Evolutionary conservation across 2,888 invertebrate genomes (phyloP), one percentile per base, ranked within the genome.

Genomic region (Catocala sponsa): DNA sequence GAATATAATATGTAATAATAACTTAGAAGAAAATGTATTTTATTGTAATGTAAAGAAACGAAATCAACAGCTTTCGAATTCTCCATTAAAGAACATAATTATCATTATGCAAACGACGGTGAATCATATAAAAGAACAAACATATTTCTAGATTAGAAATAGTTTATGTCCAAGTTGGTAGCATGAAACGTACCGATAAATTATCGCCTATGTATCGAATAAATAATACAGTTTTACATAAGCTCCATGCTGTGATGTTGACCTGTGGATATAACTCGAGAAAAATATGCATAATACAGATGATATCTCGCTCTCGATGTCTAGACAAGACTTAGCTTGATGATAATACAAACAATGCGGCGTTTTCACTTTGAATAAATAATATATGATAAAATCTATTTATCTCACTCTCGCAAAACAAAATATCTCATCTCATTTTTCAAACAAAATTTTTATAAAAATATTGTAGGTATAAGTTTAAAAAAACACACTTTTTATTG

Each of bases 181-280:
- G 42, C 52, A 55, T 55, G 42, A 48, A 59, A 4, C 44, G 0
- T 46, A 6, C 12, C 33, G 10, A 48, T 49, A 53, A 47, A 53
- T 58, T 60, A 42, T 13, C 46, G 48, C 25, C 13, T 46, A 54
- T 54, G 13, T 47, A 50, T 49, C 15, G 13, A 44, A 63, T 68
- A 59, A 52, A 57, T 15, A 41, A 43, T 44, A 49, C 6, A 15
- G 54, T 63, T 63, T 46, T 58, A 51, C 50, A 49, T 58, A 13
- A 57, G 49, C 43, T 7, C 33, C 38, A 62, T 46, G 59, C 47
- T 54, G 32, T 46, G 60, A 56, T 13, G 35, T 43, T 43, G 6
- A 42, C 7, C 47, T 25, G 47, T 10, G 5, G 11, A 47, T 10
- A 10, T 47, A 10, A 47, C 5, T 15, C 9, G 35, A 7, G 35